phyloP scores from a whole-genome alignment of 2,113 vertebrate genomes.

The Crotophaga sulcirostris region DNA sequence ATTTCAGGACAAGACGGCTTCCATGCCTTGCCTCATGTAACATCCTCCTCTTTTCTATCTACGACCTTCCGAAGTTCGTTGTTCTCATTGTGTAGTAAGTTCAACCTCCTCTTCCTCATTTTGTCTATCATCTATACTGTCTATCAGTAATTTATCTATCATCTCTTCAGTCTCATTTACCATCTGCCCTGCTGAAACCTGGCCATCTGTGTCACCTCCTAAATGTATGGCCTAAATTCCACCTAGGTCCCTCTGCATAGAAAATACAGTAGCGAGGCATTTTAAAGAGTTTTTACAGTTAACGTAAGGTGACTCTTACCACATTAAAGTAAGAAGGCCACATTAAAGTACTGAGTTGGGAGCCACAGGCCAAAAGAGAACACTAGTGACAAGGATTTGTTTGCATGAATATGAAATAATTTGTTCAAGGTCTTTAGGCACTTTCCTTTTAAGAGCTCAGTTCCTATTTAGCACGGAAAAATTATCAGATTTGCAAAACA shows the following conservation, averaged over 20 bases:
- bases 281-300: background rate
- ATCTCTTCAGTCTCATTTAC: background rate
- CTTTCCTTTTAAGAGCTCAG: background rate
- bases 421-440: background rate
- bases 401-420: background rate
- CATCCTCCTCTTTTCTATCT: background rate
- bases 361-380: background rate
- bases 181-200: background rate
- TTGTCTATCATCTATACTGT: background rate
- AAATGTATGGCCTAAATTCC: background rate
- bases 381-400: background rate
- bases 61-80: background rate
- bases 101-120: background rate
- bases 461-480: background rate
- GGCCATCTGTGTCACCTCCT: background rate
- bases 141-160: background rate
- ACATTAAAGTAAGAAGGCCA: background rate
- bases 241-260: background rate
- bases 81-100: background rate
- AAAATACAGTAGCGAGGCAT: background rate
- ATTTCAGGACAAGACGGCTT: background rate
- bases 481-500: background rate
- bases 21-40: background rate
- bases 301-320: background rate
- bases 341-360: background rate